Conservation (phyloP, 2,113 vertebrate genomes). For the Catharus fuscescens region DNA sequence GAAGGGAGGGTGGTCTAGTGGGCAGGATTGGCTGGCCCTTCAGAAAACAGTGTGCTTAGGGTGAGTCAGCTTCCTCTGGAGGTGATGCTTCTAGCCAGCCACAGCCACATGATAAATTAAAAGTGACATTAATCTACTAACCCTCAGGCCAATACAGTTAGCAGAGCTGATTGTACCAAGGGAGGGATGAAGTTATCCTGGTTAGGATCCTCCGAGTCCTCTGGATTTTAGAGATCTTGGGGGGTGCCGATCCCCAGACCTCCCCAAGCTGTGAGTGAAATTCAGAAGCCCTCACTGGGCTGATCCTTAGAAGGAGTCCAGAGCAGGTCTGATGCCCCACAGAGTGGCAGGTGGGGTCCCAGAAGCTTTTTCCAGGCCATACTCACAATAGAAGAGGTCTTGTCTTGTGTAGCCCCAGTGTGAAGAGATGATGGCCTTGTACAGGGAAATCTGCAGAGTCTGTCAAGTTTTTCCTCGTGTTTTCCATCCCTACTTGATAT, state of each 20-base stretch:
- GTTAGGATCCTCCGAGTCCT: not conserved
- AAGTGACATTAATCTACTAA: slow-evolving; percentile 8
- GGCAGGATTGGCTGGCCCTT: not conserved
- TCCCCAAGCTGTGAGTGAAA: not conserved
- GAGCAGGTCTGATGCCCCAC: not conserved
- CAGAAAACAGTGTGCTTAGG: not conserved
- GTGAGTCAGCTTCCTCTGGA: slow-evolving; percentile 5
- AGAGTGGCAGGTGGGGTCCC: not conserved
- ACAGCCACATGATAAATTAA: not conserved
- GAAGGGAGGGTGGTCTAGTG: not conserved
- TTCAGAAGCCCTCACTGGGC: not conserved
- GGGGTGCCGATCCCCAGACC: not conserved
- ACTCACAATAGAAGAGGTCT: not conserved
- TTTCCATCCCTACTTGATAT: not conserved
- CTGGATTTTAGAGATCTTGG: not conserved
- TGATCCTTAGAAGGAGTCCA: not conserved
- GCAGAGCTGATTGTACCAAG: not conserved
- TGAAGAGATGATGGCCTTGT: not conserved
- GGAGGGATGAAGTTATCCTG: not conserved
- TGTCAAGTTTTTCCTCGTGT: not conserved
- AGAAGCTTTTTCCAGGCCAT: not conserved
- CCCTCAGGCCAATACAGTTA: not conserved
- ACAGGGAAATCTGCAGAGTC: not conserved
- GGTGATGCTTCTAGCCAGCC: not conserved
- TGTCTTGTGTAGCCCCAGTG: not conserved